Evolutionary conservation across 2,888 invertebrate species (phyloP), one percentile per base, ranked within the genome.

Genomic region (Galeopsomyia nigrocyanea): DNA sequence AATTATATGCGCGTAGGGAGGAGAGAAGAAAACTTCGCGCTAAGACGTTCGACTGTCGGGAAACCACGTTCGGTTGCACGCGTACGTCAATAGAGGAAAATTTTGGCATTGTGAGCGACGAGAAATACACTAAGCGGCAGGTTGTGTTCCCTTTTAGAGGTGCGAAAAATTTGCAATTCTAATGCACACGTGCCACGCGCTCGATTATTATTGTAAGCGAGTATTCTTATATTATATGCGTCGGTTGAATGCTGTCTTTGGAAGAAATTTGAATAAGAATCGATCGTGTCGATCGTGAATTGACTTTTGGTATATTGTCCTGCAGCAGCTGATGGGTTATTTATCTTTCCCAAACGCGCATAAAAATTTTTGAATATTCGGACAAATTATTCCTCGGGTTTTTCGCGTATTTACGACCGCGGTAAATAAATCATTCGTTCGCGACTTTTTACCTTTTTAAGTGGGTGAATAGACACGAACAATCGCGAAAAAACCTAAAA

Each of bases 1-100:
- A 73, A 73, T 68, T 73, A 64, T 63, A 68, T 68, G 72, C 68
- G 63, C 22, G n/a, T 9, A 17, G 64, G 39, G 58, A 17, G 55
- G 22, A 5, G 49, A 2, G 21, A 17, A 21, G 47, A 22, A 21
- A 19, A 50, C 51, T 21, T 9, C 13, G 17, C 53, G 46, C 56
- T 68, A 73, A 73, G 65, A 19, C 55, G 26, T 61, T 31, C n/a
- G 55, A 0, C 9, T 16, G 39, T 61, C 56, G 61, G 22, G 10
- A 16, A 10, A 26, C 61, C 73, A 73, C 73, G 68, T 65, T 21
- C 51, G 53, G 21, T 49, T 26, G 26, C 26, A 50, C 51, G 51
- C 70, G 70, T 65, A n/a, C n/a, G 65, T 17, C 55, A 9, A 3
- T 26, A 50, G 21, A 3, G n/a, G n/a, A 31, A 26, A 60, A 58